Conservation (phyloP, 2,113 vertebrate species). For the Scalopus aquaticus region DNA sequence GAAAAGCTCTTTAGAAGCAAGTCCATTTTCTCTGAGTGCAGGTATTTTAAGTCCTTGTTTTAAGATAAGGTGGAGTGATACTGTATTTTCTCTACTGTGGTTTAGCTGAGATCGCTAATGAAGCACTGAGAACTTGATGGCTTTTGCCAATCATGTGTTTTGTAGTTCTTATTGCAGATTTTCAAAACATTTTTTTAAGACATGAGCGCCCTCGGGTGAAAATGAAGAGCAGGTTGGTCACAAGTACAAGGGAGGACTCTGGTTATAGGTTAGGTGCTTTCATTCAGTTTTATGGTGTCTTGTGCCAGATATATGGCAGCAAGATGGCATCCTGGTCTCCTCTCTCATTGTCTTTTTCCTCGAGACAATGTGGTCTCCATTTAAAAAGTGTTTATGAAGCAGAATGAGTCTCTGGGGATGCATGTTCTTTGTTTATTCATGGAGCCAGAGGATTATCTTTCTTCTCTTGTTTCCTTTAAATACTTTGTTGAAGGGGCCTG, state of each 20-base stretch:
- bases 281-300: background rate
- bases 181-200: slow-evolving; percentile 14
- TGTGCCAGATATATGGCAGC: background rate
- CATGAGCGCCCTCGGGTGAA: background rate
- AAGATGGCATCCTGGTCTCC: background rate
- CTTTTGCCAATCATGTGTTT: background rate
- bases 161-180: background rate
- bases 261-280: background rate
- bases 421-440: background rate
- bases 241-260: background rate
- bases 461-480: background rate
- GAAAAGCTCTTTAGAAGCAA: background rate
- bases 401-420: background rate
- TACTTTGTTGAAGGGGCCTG: background rate
- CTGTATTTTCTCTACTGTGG: background rate
- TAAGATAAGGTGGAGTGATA: background rate
- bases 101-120: background rate
- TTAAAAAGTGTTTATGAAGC: slow-evolving; percentile 35
- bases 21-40: background rate
- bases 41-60: slow-evolving; percentile 10
- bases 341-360: background rate
- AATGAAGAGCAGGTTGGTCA: background rate
- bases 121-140: background rate
- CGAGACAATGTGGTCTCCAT: slow-evolving; percentile 15
- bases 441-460: background rate